These are phyloP conservation scores for Pachyramphus minor DNA, from an alignment of 2,113 vertebrate genomes.

Conservation along the genomic window DNA sequence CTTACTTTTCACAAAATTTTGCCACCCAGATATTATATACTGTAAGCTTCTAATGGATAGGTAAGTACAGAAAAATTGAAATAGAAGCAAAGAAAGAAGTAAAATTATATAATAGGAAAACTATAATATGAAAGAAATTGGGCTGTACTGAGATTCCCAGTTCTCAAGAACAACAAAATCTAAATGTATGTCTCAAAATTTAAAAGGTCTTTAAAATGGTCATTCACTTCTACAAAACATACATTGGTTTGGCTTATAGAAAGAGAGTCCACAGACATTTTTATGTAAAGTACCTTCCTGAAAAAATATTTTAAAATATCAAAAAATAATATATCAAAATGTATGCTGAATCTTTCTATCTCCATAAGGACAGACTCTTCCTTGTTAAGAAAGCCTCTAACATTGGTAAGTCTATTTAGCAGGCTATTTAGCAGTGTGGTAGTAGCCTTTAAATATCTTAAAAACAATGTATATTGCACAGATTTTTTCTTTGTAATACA, in stretches of 20 bases:
- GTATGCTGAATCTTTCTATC: not conserved
- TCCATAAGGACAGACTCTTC: not conserved
- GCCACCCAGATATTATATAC: not conserved
- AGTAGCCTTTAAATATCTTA: not conserved
- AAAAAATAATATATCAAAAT: not conserved
- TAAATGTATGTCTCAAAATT: not conserved
- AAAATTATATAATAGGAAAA: not conserved
- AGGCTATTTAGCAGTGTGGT: not conserved
- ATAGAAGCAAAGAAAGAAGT: not conserved
- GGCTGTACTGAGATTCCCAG: not conserved
- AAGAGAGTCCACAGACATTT: not conserved
- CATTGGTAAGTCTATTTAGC: fast-evolving
- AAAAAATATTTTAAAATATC: not conserved
- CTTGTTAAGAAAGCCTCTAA: not conserved
- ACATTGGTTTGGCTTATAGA: not conserved
- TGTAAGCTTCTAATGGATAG: not conserved
- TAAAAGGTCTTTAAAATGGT: not conserved
- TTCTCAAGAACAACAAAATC: not conserved
- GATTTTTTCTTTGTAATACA: not conserved
- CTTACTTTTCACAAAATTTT: not conserved
- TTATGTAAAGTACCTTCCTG: not conserved
- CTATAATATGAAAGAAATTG: not conserved
- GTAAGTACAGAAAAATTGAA: conserved; percentile 1
- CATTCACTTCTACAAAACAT: not conserved
- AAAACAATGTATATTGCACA: not conserved